phyloP scores from a whole-genome alignment of 1,140 invertebrate genomes.

The Anadara kagoshimensis region DNA sequence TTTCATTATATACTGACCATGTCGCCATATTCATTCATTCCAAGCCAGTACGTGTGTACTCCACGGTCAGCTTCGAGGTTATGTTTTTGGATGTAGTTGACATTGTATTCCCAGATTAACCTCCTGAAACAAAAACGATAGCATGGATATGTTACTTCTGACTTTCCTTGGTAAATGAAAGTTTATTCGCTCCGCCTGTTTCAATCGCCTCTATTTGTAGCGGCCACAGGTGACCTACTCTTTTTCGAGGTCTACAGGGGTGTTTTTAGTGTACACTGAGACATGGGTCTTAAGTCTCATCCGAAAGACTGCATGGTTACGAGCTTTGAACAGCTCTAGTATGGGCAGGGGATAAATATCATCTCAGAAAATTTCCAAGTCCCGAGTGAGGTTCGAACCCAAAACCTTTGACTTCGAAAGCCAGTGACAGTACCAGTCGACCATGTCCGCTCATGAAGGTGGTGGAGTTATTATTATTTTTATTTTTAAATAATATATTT shows the following conservation, averaged over 20 bases:
- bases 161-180: background rate
- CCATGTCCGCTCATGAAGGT: no score
- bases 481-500: background rate
- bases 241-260: no score
- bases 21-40: slow-evolving; percentile 71
- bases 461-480: background rate
- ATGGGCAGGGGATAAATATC: no score
- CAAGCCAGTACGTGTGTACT: slow-evolving; percentile 64
- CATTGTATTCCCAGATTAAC: slow-evolving; percentile 54
- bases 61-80: slow-evolving; percentile 81
- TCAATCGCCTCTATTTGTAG: background rate
- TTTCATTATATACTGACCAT: slow-evolving; percentile 54
- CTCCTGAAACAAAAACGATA: slow-evolving; percentile 38
- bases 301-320: no score
- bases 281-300: no score
- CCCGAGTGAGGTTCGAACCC: no score
- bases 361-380: no score
- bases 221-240: background rate
- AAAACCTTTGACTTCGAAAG: no score
- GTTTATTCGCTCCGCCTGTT: background rate
- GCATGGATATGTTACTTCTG: background rate
- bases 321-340: no score
- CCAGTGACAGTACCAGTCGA: no score
- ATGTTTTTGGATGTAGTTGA: slow-evolving; percentile 83
- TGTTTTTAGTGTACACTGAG: no score